Evolutionary conservation across 2,888 invertebrate species (phyloP).

Genomic region (Eulithis testata): DNA sequence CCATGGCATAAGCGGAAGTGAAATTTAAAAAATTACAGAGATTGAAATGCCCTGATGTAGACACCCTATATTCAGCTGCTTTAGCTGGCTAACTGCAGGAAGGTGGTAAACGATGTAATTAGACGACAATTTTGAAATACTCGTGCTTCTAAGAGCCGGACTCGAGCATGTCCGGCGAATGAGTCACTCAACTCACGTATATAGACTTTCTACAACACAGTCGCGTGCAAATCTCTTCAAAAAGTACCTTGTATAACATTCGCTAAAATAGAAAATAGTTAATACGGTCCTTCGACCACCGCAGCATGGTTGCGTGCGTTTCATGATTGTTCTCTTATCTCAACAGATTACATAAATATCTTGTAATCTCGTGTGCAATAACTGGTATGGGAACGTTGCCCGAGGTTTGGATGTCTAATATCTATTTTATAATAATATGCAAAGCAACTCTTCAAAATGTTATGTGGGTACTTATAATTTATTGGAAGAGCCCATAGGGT

Average conservation of each 20-base stretch:
- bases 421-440: conserved; percentile 5
- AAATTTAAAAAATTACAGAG: conserved; percentile 40
- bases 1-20: conserved; percentile 33
- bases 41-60: conserved; percentile 26
- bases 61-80: conserved; percentile 46
- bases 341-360: conserved; percentile 38
- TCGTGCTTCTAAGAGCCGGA: conserved; percentile 50
- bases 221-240: conserved; percentile 62
- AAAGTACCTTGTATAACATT: conserved; percentile 69
- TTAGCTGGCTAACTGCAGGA: conserved; percentile 56
- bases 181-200: conserved; percentile 64
- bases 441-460: too few relatives aligned
- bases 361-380: conserved; percentile 40
- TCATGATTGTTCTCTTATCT: conserved; percentile 42
- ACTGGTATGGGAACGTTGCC: conserved; percentile 36
- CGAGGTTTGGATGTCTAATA: conserved; percentile 28
- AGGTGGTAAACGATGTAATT: conserved; percentile 58
- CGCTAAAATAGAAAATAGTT: conserved; percentile 76
- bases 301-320: conserved; percentile 39
- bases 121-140: conserved; percentile 67
- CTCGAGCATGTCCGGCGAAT: conserved; percentile 60
- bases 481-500: too few relatives aligned
- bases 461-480: too few relatives aligned
- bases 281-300: conserved; percentile 53
- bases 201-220: conserved; percentile 71